phyloP scores from a whole-genome alignment of 1,140 invertebrate species.

The Charaxes varanes region DNA sequence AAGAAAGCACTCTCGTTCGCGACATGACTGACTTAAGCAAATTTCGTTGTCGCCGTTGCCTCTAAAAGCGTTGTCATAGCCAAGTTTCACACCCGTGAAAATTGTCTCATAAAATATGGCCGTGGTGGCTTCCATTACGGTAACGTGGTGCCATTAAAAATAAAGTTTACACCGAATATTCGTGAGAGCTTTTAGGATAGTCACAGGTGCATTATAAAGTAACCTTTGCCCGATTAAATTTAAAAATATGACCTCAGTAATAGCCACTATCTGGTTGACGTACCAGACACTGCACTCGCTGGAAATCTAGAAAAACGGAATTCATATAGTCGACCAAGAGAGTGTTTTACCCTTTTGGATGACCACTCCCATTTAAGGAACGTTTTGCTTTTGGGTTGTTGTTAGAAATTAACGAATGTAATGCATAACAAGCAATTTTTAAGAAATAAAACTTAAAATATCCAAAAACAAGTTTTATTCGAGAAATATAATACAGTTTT shows the following conservation, averaged over 20 bases:
- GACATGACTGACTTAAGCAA: slow-evolving; percentile 33
- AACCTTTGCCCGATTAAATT: slow-evolving; percentile 51
- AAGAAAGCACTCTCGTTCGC: slow-evolving; percentile 30
- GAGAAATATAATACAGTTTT: too few relatives aligned
- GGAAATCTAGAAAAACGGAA: neutral
- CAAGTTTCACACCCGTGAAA: slow-evolving; percentile 60
- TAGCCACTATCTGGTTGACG: slow-evolving; percentile 12
- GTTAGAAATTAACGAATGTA: too few relatives aligned
- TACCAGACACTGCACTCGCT: slow-evolving; percentile 13
- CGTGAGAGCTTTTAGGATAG: slow-evolving; percentile 59
- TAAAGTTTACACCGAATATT: slow-evolving; percentile 64
- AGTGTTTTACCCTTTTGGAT: too few relatives aligned
- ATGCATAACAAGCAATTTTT: too few relatives aligned
- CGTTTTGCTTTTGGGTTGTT: too few relatives aligned
- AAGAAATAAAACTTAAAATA: too few relatives aligned
- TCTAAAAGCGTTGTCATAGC: slow-evolving; percentile 57
- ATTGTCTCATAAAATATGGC: slow-evolving; percentile 65
- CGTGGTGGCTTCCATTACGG: slow-evolving; percentile 60
- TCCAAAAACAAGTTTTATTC: too few relatives aligned
- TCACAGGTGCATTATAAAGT: slow-evolving; percentile 62
- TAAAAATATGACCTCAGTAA: slow-evolving; percentile 40
- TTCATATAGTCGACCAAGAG: neutral
- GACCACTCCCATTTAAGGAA: too few relatives aligned
- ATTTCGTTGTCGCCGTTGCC: slow-evolving; percentile 31
- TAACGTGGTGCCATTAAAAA: slow-evolving; percentile 66